phyloP scores from a whole-genome alignment of 2,113 vertebrate genomes.

The Chelonoidis abingdonii region DNA sequence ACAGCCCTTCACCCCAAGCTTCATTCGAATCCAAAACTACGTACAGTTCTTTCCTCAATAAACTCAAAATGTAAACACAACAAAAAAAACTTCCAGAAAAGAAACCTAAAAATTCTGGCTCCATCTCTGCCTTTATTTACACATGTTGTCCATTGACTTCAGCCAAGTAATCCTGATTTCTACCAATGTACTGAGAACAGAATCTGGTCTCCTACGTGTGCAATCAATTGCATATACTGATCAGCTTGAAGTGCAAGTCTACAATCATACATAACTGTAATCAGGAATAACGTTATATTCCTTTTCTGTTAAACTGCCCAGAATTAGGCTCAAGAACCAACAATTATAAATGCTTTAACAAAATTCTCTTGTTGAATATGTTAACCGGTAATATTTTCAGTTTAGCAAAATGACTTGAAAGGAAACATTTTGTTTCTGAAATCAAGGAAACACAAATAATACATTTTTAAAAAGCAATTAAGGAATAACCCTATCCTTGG shows the following conservation, averaged over 20 bases:
- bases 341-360: background rate
- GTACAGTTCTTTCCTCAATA: background rate
- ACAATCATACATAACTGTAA: background rate
- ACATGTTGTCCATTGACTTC: background rate
- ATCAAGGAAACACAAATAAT: background rate
- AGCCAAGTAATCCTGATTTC: background rate
- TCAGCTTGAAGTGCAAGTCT: background rate
- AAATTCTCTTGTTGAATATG: background rate
- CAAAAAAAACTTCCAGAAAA: background rate
- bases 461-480: background rate
- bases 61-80: background rate
- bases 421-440: background rate
- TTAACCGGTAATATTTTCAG: fast-evolving
- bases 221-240: background rate
- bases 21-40: no score
- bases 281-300: background rate
- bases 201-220: background rate
- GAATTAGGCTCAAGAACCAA: background rate
- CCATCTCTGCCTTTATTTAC: background rate
- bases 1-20: no score
- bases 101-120: background rate
- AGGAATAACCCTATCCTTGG: background rate
- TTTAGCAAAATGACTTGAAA: background rate
- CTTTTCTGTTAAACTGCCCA: background rate
- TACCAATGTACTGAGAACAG: background rate